Percentiles rank a stretch among this genome's conserved stretches.
Evolutionary conservation across 2,888 invertebrate genomes (phyloP).

Genomic region (Lasiommata megera): DNA sequence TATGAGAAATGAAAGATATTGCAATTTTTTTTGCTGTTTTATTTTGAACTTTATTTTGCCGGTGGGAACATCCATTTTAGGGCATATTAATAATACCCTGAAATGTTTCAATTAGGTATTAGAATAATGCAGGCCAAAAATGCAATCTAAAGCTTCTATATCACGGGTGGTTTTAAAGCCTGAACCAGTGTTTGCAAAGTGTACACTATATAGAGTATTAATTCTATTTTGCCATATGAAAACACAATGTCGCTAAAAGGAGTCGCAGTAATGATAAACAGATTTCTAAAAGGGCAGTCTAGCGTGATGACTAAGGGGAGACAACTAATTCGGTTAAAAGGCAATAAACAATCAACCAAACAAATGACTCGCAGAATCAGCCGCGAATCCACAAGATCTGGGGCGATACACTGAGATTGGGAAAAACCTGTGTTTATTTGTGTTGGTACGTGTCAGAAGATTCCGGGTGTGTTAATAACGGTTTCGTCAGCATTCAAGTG

Average conservation of each 20-base stretch:
- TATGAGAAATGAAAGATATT: no score
- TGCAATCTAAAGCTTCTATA: no score
- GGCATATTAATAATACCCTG: no score
- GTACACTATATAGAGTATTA: background rate
- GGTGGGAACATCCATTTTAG: no score
- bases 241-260: background rate
- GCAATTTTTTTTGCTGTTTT: no score
- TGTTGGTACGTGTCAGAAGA: constrained; percentile 48
- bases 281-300: constrained; percentile 20
- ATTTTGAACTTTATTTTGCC: no score
- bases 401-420: constrained; percentile 35
- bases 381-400: constrained; percentile 32
- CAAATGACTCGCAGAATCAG: constrained; percentile 31
- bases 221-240: background rate
- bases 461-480: constrained; percentile 56
- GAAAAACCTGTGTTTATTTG: constrained; percentile 53
- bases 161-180: no score
- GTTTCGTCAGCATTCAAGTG: constrained; percentile 70
- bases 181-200: background rate
- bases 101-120: no score
- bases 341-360: constrained; percentile 25
- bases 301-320: constrained; percentile 24
- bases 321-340: constrained; percentile 19
- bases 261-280: background rate
- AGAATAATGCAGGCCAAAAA: no score